Evolutionary conservation across 2,888 invertebrate species (phyloP).

Genomic region (Digitonthophagus gazella): DNA sequence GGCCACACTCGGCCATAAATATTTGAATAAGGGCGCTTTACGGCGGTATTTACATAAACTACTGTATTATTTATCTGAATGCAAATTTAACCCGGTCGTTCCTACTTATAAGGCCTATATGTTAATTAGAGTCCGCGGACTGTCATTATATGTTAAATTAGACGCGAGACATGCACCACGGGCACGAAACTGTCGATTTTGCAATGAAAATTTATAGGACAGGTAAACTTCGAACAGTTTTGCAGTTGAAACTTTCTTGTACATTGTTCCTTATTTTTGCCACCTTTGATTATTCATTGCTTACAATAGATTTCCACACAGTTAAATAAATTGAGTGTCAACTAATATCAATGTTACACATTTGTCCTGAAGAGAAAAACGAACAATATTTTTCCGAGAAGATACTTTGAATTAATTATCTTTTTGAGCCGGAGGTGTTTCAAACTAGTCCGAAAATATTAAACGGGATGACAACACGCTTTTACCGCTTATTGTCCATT

Average conservation of each 20-base stretch:
- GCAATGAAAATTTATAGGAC: neutral
- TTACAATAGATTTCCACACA: neutral
- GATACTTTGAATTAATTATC: conserved; percentile 10
- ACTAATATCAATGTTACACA: neutral
- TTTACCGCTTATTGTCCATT: conserved; percentile 11
- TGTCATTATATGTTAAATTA: conserved; percentile 17
- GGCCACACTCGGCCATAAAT: neutral
- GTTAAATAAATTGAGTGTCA: neutral
- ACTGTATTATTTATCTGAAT: neutral
- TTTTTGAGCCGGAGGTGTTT: conserved; percentile 10
- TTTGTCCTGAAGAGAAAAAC: too few species aligned
- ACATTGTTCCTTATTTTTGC: conserved; percentile 5
- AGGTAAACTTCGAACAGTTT: neutral
- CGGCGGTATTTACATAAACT: neutral
- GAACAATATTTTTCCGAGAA: too few species aligned
- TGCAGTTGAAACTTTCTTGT: conserved; percentile 3
- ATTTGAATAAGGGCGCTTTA: neutral
- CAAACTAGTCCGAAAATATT: conserved; percentile 8
- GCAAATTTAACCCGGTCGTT: neutral
- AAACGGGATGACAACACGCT: conserved; percentile 12
- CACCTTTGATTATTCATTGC: neutral
- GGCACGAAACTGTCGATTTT: neutral
- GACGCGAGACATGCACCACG: conserved; percentile 2
- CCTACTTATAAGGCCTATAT: conserved; percentile 1
- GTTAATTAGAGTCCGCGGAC: conserved; percentile 4